Evolutionary conservation across 2,888 invertebrate genomes (phyloP).

Genomic region (Tipula helvola): DNA sequence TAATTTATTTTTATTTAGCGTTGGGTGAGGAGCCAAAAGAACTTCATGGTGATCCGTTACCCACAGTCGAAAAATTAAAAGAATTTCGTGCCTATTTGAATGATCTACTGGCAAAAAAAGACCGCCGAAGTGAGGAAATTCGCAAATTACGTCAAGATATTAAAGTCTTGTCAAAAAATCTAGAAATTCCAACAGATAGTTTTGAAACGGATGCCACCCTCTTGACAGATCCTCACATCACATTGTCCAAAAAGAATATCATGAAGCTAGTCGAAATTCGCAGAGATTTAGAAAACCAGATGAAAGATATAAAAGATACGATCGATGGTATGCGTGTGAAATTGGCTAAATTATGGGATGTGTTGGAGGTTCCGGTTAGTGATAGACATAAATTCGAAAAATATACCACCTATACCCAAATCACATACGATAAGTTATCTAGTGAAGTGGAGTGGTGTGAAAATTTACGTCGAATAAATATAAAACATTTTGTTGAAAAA

Average conservation of each 20-base stretch:
- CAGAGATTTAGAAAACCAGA: conserved; percentile 42
- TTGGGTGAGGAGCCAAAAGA: conserved; percentile 26
- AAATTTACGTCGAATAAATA: conserved; percentile 60
- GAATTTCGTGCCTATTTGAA: conserved; percentile 46
- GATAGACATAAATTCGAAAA: conserved; percentile 49
- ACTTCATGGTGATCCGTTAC: conserved; percentile 37
- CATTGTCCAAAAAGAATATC: conserved; percentile 49
- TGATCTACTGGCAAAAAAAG: conserved; percentile 45
- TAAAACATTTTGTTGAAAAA: conserved; percentile 43
- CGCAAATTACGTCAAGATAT: conserved; percentile 31
- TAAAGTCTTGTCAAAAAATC: conserved; percentile 27
- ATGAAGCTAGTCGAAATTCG: conserved; percentile 43
- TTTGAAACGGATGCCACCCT: conserved; percentile 23
- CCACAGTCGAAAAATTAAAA: conserved; percentile 46
- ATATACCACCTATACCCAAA: conserved; percentile 25
- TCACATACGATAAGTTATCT: conserved; percentile 31
- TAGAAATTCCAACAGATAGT: conserved; percentile 26
- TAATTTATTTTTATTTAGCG: conserved; percentile 18
- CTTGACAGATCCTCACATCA: conserved; percentile 38
- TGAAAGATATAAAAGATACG: conserved; percentile 42
- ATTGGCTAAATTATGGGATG: conserved; percentile 56
- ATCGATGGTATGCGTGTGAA: conserved; percentile 50
- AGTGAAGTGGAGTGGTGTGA: conserved; percentile 65
- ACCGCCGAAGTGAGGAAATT: conserved; percentile 36
- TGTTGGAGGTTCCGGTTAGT: conserved; percentile 52